A percentile compares a stretch with the other conserved stretches of the same genome.
These are phyloP conservation scores for Periophthalmus magnuspinnatus DNA, from an alignment of 2,797 vertebrate species.

Conservation along the genomic window DNA sequence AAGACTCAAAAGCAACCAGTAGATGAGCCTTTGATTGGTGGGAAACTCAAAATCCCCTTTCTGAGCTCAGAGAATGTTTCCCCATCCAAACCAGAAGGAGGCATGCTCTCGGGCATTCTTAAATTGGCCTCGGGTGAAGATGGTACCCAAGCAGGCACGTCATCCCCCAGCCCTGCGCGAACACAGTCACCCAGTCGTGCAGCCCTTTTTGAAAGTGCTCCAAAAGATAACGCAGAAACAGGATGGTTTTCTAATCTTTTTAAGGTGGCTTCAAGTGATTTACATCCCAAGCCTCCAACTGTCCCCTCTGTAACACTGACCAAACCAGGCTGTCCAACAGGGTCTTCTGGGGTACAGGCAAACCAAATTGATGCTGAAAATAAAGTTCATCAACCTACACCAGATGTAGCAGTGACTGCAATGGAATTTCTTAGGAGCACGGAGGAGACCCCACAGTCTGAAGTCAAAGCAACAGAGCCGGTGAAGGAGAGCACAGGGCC, in stretches of 20 bases:
- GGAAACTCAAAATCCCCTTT: conserved; percentile 85
- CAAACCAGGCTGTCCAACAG: conserved; percentile 51
- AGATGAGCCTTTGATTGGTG: conserved; percentile 76
- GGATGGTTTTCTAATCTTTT: conserved; percentile 85
- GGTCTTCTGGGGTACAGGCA: conserved; percentile 35
- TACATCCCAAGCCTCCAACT: conserved; percentile 34
- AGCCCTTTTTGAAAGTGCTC: conserved; percentile 69
- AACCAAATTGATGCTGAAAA: conserved; percentile 6
- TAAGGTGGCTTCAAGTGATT: conserved; percentile 68
- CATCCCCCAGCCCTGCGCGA: conserved; percentile 46
- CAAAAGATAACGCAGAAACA: conserved; percentile 77
- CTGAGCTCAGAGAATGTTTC: conserved; percentile 79
- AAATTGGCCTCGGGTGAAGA: conserved; percentile 77
- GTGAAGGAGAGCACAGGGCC: conserved; percentile 30
- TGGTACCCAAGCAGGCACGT: conserved; percentile 26
- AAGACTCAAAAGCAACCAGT: conserved; percentile 66
- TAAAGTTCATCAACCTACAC: conserved; percentile 23
- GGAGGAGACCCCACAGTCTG: conserved; percentile 29
- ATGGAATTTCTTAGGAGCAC: conserved; percentile 24
- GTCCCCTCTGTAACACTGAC: conserved; percentile 61
- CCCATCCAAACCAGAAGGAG: conserved; percentile 64
- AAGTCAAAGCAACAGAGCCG: conserved; percentile 35
- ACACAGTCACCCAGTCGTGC: conserved; percentile 59
- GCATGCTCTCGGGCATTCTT: conserved; percentile 76
- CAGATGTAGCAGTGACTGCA: conserved; percentile 26